Evolutionary conservation across 2,797 vertebrate genomes (phyloP), one percentile per base, ranked within the genome.

Genomic region (Huso huso): DNA sequence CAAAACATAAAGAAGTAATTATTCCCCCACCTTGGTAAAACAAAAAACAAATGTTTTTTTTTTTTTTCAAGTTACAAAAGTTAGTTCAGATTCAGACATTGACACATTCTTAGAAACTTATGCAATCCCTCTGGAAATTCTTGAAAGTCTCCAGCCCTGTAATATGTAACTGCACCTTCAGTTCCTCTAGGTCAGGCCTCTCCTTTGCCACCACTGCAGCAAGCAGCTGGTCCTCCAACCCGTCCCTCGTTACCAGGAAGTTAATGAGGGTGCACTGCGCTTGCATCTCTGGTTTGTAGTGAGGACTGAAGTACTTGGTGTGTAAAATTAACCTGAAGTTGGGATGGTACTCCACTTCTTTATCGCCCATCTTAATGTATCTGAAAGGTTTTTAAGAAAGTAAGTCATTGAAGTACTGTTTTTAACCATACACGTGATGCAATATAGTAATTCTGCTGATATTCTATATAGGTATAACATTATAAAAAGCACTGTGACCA

Each of bases 221-320:
- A 75, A 89, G 61, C 12, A 89, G 85, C 59, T 89, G 86, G 75
- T 89, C 87, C 71, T 89, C 88, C 3, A 89, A 75, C 7, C 87
- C 86, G 0, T 89, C 88, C 62, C 82, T 76, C 10, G 86, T 88
- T 75, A 89, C 87, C 66, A 87, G 68, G 81, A 89, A 89, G 79
- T 89, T 89, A 81, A 89, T 88, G 10, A 89, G 74, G 0, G 88
- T 88, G 73, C 88, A 90, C 73, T 89, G 87, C 1, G 88, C 88
- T 72, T 90, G 88, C 82, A 88, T 84, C 82, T 89, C 87, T 0
- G 88, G 88, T 69, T 90, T 86, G 78, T 85, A 90, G 76, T 89
- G 88, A 0, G 87, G 87, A 76, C 87, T 90, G 80, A 79, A 88
- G 52, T 72, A 76, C 8, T 87, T 89, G 72, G 87, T 89, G 8